Evolutionary conservation across 2,113 vertebrate genomes (phyloP).

Genomic region (Cyrtonyx montezumae): DNA sequence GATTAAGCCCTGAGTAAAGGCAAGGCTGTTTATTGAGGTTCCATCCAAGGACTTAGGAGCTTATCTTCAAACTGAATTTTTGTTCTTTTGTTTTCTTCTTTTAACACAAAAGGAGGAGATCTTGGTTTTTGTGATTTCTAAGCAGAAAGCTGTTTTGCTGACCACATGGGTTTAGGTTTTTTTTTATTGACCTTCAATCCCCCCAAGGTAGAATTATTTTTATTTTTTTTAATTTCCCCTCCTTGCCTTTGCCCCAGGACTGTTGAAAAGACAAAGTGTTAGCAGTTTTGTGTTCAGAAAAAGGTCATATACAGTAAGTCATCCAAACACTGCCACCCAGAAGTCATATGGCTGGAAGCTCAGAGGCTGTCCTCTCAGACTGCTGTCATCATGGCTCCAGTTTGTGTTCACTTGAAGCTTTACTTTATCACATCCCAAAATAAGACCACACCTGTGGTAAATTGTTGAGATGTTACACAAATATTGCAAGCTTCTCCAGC

Average conservation of each 20-base stretch:
- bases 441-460: background rate
- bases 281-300: conserved; percentile 23
- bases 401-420: background rate
- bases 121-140: background rate
- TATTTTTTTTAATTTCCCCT: background rate
- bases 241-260: conserved; percentile 9
- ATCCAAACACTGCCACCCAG: background rate
- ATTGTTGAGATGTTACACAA: background rate
- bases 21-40: background rate
- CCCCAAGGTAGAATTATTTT: background rate
- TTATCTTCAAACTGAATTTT: background rate
- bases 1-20: background rate
- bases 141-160: conserved; percentile 21
- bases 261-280: conserved; percentile 34
- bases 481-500: background rate
- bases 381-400: background rate
- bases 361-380: background rate
- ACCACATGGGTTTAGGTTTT: background rate
- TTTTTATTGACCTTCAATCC: background rate
- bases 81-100: background rate
- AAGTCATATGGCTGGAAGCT: background rate
- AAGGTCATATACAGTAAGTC: conserved; percentile 15
- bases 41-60: background rate
- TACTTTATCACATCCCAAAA: background rate
- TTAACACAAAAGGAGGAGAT: background rate